A percentile compares a stretch with the other conserved stretches of the same genome.
Conservation (phyloP, 2,113 vertebrate genomes). For the Bettongia penicillata region DNA sequence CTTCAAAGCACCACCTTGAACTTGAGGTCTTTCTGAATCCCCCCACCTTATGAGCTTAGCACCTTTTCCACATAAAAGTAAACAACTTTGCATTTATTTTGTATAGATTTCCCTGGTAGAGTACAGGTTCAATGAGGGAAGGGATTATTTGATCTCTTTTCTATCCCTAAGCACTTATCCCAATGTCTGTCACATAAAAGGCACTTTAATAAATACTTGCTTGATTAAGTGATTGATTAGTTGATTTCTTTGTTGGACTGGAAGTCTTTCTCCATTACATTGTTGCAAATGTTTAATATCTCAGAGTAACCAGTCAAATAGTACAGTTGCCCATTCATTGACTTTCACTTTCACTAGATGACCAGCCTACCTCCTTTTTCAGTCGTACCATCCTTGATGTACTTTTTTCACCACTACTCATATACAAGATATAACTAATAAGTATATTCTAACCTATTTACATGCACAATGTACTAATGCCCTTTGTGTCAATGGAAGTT, state of each 20-base stretch:
- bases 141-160: not conserved
- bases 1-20: not conserved
- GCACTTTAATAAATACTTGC: not conserved
- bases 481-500: not conserved
- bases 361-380: not conserved
- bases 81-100: not conserved
- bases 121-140: not conserved
- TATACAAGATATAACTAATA: not conserved
- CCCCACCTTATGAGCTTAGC: not conserved
- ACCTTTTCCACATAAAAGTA: not conserved
- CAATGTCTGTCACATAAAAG: not conserved
- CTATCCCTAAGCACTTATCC: not conserved
- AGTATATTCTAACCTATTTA: not conserved
- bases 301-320: not conserved
- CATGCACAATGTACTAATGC: not conserved
- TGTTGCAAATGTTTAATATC: not conserved
- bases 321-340: not conserved
- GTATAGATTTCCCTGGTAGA: not conserved
- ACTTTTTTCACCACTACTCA: not conserved
- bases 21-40: not conserved
- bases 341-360: not conserved
- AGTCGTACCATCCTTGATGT: not conserved
- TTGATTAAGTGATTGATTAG: not conserved
- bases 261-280: not conserved
- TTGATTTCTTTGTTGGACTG: not conserved